phyloP scores from a whole-genome alignment of 2,888 invertebrate genomes.

The Cistogaster globosa region DNA sequence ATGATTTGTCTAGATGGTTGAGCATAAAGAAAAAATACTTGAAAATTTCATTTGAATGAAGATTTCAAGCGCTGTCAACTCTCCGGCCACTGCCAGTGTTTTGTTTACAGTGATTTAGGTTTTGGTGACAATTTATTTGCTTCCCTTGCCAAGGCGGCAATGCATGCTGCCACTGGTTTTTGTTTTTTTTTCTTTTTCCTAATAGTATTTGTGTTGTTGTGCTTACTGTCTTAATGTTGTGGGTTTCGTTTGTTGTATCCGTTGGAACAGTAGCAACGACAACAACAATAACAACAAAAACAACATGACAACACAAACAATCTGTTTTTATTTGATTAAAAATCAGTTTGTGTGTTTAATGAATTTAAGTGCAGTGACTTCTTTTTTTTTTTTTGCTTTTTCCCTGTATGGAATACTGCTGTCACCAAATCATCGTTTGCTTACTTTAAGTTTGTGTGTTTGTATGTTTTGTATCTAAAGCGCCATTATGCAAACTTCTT shows the following conservation, averaged over 20 bases:
- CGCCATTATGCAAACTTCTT: slow-evolving; percentile 71
- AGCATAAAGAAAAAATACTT: slow-evolving; percentile 26
- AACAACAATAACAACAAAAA: slow-evolving; percentile 47
- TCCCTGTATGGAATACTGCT: slow-evolving; percentile 18
- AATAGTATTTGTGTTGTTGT: slow-evolving; percentile 12
- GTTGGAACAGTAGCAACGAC: slow-evolving; percentile 44
- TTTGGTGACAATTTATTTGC: slow-evolving; percentile 66
- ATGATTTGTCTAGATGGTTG: slow-evolving; percentile 44
- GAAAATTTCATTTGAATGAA: slow-evolving; percentile 46
- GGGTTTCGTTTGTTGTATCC: slow-evolving; percentile 55
- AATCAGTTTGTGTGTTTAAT: slow-evolving; percentile 57
- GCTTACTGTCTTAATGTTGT: slow-evolving; percentile 45
- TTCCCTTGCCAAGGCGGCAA: slow-evolving; percentile 44
- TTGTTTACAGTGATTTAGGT: slow-evolving; percentile 54
- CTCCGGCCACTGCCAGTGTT: slow-evolving; percentile 32
- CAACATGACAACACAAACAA: slow-evolving; percentile 44
- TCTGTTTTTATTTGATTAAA: slow-evolving; percentile 67
- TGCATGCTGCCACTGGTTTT: slow-evolving; percentile 60
- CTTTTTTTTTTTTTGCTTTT: slow-evolving; percentile 7
- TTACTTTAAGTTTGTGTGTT: slow-evolving; percentile 14
- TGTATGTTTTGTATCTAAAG: slow-evolving; percentile 34
- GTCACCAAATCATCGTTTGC: slow-evolving; percentile 63
- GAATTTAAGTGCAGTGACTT: slow-evolving; percentile 63
- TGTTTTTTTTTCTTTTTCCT: slow-evolving; percentile 34
- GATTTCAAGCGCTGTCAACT: slow-evolving; percentile 60